Percentiles rank a stretch among this genome's conserved stretches.
phyloP scores from a whole-genome alignment of 2,888 invertebrate genomes.

The Punctoribates punctum region DNA sequence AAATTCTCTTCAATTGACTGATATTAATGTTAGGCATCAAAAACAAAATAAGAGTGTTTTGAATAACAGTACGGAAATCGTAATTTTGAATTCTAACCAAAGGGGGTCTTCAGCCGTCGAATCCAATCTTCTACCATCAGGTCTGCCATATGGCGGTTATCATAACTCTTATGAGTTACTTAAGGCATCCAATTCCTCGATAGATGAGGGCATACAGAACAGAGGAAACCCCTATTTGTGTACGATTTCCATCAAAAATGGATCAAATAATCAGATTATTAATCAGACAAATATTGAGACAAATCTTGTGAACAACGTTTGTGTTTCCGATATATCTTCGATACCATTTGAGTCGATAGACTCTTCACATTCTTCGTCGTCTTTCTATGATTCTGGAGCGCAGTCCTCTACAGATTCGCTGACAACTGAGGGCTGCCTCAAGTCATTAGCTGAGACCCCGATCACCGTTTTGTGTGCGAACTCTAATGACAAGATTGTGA shows the following conservation, averaged over 20 bases:
- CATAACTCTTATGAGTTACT: not conserved
- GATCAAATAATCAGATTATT: not conserved
- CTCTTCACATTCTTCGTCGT: slow-evolving; percentile 37
- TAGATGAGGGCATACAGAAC: not conserved
- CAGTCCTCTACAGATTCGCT: slow-evolving; percentile 16
- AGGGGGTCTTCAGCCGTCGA: not conserved
- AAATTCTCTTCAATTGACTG: not conserved
- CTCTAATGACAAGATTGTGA: slow-evolving; percentile 42
- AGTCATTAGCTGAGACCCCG: not conserved
- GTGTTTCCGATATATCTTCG: not conserved
- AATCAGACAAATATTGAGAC: slow-evolving; percentile 20
- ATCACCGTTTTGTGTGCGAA: slow-evolving; percentile 22
- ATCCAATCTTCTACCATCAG: no score
- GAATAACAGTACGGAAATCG: slow-evolving; percentile 16
- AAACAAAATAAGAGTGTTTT: slow-evolving; percentile 4
- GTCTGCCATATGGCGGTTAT: not conserved
- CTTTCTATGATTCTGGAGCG: slow-evolving; percentile 29
- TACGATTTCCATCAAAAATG: slow-evolving; percentile 27
- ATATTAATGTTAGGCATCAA: not conserved
- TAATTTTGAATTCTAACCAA: not conserved
- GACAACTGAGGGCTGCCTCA: not conserved
- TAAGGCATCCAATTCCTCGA: not conserved
- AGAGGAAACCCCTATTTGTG: slow-evolving; percentile 22
- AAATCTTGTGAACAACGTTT: not conserved
- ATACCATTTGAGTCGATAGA: slow-evolving; percentile 15